Evolutionary conservation across 2,797 vertebrate genomes (phyloP).

Genomic region (Ptychadena robeensis): DNA sequence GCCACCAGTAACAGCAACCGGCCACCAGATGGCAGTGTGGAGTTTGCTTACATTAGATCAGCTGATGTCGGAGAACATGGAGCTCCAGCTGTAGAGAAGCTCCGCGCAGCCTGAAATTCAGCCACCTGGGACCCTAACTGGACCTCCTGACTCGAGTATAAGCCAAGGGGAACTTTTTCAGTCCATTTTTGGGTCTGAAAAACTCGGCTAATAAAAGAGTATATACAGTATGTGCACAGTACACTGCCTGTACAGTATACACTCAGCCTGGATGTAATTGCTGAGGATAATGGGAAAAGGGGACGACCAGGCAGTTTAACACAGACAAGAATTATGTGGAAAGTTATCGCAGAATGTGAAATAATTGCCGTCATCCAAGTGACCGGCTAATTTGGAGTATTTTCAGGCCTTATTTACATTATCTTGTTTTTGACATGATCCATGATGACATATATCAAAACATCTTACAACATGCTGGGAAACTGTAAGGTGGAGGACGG

Average conservation of each 20-base stretch:
- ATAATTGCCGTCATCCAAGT: background rate
- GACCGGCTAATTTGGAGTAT: background rate
- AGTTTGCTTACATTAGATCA: too few relatives aligned
- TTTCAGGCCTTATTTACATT: background rate
- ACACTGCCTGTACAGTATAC: background rate
- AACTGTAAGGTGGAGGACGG: background rate
- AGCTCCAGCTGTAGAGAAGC: too few relatives aligned
- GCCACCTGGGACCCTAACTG: too few relatives aligned
- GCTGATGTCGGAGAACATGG: too few relatives aligned
- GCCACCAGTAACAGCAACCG: too few relatives aligned
- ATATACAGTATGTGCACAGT: too few relatives aligned
- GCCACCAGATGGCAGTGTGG: too few relatives aligned
- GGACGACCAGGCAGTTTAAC: background rate
- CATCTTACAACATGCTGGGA: constrained; percentile 20
- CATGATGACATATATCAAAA: constrained; percentile 11
- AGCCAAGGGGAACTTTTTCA: too few relatives aligned
- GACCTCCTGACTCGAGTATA: too few relatives aligned
- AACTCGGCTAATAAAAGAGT: too few relatives aligned
- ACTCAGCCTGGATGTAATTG: background rate
- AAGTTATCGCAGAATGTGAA: background rate
- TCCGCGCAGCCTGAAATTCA: too few relatives aligned
- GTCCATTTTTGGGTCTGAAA: too few relatives aligned
- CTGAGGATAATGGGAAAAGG: background rate
- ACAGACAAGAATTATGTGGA: background rate
- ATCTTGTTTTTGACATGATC: background rate